Evolutionary conservation across 2,797 vertebrate species (phyloP), one percentile per base, ranked within the genome.

Genomic region (Triplophysa yarkandensis): DNA sequence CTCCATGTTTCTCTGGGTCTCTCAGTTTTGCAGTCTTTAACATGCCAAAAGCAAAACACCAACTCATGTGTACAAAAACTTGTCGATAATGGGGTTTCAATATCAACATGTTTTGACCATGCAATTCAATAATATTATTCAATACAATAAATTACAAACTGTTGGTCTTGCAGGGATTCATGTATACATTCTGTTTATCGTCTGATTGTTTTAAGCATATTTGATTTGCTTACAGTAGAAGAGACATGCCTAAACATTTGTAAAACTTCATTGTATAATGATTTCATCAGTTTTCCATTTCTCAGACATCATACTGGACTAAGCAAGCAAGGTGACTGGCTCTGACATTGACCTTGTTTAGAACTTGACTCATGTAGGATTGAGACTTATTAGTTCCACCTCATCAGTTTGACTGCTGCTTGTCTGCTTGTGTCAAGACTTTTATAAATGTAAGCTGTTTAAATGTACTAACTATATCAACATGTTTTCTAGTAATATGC

Each of bases 341-440:
- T 32, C 80, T 78, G 23, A 81, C 84, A 81, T 83, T 91, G 89
- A 92, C 89, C 89, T 89, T 91, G 87, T 90, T 87, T 88, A 83
- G 19, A 77, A 74, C 83, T 78, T 78, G 73, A 82, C 86, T 85
- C 21, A 54, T 14, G 27, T 54, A 23, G 50, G 13, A 27, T 13
- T 25, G 48, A 83, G 48, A 54, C 86, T 82, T 83, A 84, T 86
- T 85, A 73, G 63, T 85, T 84, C 79, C 77, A 48, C 21, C 74
- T 84, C 83, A 19, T 57, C 78, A 85, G 84, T 80, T 80, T 44
- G 76, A 77, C 80, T 21, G 80, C 75, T n/a, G n/a, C n/a, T n/a
- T n/a, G n/a, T n/a, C 64, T 74, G 68, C 28, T n/a, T 82, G 77
- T 66, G 13, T 60, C 9, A 17, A 25, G 17, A 19, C n/a, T 63